These are phyloP conservation scores for Mareca penelope DNA, from an alignment of 2,797 vertebrate genomes.

Conservation along the genomic window DNA sequence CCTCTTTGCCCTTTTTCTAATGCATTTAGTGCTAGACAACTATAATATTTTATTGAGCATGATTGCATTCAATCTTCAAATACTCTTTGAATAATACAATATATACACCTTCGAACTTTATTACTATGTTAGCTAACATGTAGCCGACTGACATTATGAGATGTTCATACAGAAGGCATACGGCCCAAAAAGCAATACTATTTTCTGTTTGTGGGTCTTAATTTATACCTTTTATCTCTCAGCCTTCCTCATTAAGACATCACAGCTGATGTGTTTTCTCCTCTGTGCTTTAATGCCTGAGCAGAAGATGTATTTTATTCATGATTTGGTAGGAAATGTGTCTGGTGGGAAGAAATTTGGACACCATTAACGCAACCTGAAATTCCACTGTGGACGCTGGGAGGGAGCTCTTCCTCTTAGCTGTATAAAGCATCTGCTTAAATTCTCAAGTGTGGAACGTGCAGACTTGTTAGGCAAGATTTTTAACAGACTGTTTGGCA, in stretches of 20 bases:
- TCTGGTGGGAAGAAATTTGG: slow-evolving; percentile 22
- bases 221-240: background rate
- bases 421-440: slow-evolving; percentile 67
- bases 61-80: background rate
- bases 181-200: background rate
- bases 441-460: slow-evolving; percentile 60
- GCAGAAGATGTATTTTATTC: slow-evolving; percentile 54
- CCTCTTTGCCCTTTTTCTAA: background rate
- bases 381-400: slow-evolving; percentile 19
- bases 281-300: slow-evolving; percentile 31
- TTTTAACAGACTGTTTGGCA: slow-evolving; percentile 78
- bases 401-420: slow-evolving; percentile 38
- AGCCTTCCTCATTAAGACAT: slow-evolving; percentile 54
- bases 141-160: background rate
- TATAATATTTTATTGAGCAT: background rate
- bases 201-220: background rate
- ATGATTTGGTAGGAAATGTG: slow-evolving; percentile 25
- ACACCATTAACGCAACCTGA: background rate
- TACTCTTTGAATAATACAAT: background rate
- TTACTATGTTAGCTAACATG: background rate
- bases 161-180: background rate
- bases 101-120: background rate
- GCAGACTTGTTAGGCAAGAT: slow-evolving; percentile 65
- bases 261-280: slow-evolving; percentile 50
- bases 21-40: background rate